Conservation (phyloP, 2,113 vertebrate species). For the Passer domesticus region DNA sequence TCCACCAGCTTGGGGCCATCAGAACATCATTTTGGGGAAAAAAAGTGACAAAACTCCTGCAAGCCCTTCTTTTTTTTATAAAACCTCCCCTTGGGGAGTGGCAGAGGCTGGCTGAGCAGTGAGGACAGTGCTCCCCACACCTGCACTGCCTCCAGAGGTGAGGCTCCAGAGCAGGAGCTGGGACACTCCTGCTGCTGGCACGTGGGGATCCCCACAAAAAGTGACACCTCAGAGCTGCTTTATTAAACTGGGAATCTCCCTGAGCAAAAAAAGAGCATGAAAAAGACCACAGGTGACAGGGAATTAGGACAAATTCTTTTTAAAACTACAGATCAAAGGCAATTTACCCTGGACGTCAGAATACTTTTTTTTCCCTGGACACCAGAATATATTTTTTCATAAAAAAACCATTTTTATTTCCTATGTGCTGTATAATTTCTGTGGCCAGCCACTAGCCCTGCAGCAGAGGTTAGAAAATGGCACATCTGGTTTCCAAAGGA, state of each 20-base stretch:
- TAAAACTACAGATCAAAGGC: neutral
- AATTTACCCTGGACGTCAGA: neutral
- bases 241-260: neutral
- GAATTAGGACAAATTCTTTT: neutral
- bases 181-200: neutral
- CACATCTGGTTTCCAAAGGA: neutral
- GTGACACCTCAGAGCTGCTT: neutral
- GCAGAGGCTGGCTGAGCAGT: neutral
- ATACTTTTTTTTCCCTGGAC: neutral
- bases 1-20: neutral
- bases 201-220: rapidly evolving
- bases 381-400: too few species aligned
- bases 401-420: neutral
- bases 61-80: rapidly evolving
- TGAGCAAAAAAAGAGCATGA: neutral
- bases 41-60: neutral
- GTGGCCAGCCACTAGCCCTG: neutral
- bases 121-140: neutral
- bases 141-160: neutral
- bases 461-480: neutral
- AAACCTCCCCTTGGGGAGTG: neutral
- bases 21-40: too few species aligned
- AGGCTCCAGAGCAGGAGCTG: neutral
- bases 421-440: neutral
- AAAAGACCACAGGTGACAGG: neutral